Conservation (phyloP, 2,797 vertebrate species). For the Hypotaenidia okinawae region DNA sequence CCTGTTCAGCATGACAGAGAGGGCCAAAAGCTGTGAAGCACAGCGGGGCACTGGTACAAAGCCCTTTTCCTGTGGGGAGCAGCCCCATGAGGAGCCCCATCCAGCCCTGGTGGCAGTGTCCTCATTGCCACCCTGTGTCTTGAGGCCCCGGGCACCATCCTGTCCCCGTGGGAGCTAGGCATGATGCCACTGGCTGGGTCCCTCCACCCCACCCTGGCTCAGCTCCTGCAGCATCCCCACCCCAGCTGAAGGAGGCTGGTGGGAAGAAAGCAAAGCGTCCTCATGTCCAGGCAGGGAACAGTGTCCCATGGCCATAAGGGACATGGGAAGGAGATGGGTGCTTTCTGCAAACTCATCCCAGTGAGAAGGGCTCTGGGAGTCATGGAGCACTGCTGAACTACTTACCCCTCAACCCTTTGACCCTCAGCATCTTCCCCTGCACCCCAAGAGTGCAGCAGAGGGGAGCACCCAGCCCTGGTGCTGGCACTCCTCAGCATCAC, state of each 20-base stretch:
- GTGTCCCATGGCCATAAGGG: fast-evolving
- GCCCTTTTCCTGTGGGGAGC: background rate
- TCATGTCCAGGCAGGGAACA: background rate
- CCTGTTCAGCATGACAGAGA: background rate
- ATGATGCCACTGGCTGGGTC: background rate
- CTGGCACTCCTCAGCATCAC: background rate
- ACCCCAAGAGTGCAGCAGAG: background rate
- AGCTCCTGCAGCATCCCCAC: background rate
- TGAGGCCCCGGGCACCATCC: fast-evolving
- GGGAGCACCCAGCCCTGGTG: background rate
- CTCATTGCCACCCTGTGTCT: background rate
- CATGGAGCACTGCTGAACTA: background rate
- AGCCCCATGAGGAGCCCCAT: background rate
- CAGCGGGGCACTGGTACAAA: background rate
- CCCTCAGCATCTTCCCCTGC: background rate
- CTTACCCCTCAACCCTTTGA: background rate
- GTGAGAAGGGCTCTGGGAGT: background rate
- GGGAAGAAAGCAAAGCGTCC: background rate
- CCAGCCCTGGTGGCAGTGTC: background rate
- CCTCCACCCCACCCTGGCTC: background rate
- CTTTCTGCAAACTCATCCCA: background rate
- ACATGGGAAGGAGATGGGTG: background rate
- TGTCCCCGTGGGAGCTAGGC: background rate
- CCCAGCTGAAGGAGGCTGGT: background rate
- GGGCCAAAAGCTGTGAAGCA: background rate